These are phyloP conservation scores for Arctia plantaginis DNA, from an alignment of 2,888 invertebrate species.

Conservation along the genomic window DNA sequence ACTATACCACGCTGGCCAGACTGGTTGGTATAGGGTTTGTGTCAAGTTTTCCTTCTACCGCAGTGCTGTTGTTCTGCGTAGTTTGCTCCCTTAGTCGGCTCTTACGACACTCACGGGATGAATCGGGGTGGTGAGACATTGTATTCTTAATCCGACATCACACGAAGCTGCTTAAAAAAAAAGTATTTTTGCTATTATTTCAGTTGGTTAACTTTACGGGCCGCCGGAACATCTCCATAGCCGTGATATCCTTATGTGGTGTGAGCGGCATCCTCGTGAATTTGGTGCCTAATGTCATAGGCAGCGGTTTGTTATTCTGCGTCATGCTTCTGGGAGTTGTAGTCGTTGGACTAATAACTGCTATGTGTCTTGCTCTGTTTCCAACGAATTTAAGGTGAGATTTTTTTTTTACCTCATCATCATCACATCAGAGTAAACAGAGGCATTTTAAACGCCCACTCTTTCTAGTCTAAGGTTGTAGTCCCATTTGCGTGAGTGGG, in stretches of 20 bases:
- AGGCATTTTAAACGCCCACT: too few relatives aligned
- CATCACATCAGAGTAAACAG: not conserved
- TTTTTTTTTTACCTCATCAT: too few relatives aligned
- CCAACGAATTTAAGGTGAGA: constrained; percentile 80
- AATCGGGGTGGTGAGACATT: too few relatives aligned
- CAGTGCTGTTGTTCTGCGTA: too few relatives aligned
- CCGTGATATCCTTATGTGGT: constrained; percentile 78
- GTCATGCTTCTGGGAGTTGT: constrained; percentile 75
- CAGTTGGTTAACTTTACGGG: constrained; percentile 70
- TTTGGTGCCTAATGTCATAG: constrained; percentile 85
- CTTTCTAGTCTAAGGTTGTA: too few relatives aligned
- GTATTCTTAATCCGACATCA: too few relatives aligned
- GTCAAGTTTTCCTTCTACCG: too few relatives aligned
- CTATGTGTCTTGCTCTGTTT: constrained; percentile 83
- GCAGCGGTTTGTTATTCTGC: constrained; percentile 84
- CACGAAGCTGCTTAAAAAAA: not conserved
- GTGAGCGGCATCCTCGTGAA: constrained; percentile 86
- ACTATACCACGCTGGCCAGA: too few relatives aligned
- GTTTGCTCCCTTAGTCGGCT: too few relatives aligned
- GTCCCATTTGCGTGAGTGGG: too few relatives aligned
- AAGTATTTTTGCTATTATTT: not conserved
- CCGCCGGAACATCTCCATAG: constrained; percentile 83
- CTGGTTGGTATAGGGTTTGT: too few relatives aligned
- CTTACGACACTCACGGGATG: too few relatives aligned
- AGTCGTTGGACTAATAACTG: constrained; percentile 80